Evolutionary conservation across 92 coral and sea anemone species (phyloP), one percentile per base, ranked within the genome.

Genomic region (Zoanthus gigantus): DNA sequence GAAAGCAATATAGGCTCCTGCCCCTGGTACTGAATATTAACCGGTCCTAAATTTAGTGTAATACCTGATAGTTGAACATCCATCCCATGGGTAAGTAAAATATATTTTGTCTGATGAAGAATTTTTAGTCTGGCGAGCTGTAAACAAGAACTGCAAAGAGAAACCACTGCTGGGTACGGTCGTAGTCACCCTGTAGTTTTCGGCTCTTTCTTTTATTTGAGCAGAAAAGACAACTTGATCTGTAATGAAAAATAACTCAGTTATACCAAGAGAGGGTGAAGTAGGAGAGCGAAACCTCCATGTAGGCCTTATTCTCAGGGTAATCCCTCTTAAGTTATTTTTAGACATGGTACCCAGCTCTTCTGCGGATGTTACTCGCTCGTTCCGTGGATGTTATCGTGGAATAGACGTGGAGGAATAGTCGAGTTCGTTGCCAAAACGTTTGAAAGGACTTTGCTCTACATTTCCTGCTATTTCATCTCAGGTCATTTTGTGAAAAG

Each of bases 121-220:
- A 8, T 46, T 81, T 31, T 30, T 63, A 68, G 85, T 81, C 47
- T 81, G 85, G 66, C 61, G 85, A 46, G 85, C 75, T 12, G 18
- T 28, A 68, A 81, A 81, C 56, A 46, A 23, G 45, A 81, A 81
- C 47, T 81, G 85, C 16, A 17, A 17, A 10, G 85, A 37, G 74
- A 81, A 81, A 11, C 85, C 85, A 46, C 61, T 47, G 42, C 8
- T 16, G 65, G 75, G 61, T 44, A 66, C n/a, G 28, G 11, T 11
- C 45, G 85, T 80, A 8, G 74, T 42, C 56, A 80, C 85, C 28
- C 85, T 80, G 60, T 80, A 80, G 72, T 80, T 65, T 14, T 34
- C 31, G 7, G 82, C 74, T 65, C 60, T 54, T 46, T 65, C 45
- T 13, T 50, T 80, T 63, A 47, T 74, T 63, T 80, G 85, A 63